Base-by-base conservation (phyloP, 2,888 invertebrate species). In the Tetranychus piercei region DNA sequence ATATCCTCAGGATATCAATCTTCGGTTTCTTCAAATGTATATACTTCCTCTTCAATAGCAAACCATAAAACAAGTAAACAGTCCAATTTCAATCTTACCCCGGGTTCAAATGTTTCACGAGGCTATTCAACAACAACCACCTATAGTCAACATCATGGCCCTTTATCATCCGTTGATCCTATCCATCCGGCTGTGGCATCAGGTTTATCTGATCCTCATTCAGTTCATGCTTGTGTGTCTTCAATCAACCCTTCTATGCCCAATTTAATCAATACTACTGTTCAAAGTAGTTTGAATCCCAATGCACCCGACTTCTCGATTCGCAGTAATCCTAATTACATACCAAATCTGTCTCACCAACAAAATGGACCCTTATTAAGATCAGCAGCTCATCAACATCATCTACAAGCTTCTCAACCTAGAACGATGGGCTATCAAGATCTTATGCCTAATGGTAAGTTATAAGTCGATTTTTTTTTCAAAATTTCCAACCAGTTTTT, bases 281-380 rank as follows among this genome's bases (percentile, higher is more conserved):
- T 83, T 65, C 81, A 82, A 75, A 83, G 83, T 67, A 86, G 90
- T 75, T 84, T 91, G 67, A 92, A 91, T 82, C 90, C 90, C 0
- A 87, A 90, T 79, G 90, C 90, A 6, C 90, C 90, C 0, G 89
- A 89, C 80, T 91, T 90, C 81, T 86, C 88, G 0, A 86, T 86
- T 77, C 83, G 85, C 67, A 18, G 66, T 66, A 20, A 20, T 8
- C 20, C 66, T 6, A 34, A 34, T 34, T 66, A 66, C 20, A 18
- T 66, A 20, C 66, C 18, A 20, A 66, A 20, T 66, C 66, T 20
- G 18, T 66, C 72, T 72, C 72, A 72, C 20, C 72, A 72, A 72
- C 44, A n/a, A 23, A 18, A 22, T n/a, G 20, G 18, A 18, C 18
- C 18, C 18, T 34, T 34, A 34, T 34, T 34, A 34, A 43, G 23